These are phyloP conservation scores for Helleia helle DNA, from an alignment of 2,888 invertebrate species.

Conservation along the genomic window DNA sequence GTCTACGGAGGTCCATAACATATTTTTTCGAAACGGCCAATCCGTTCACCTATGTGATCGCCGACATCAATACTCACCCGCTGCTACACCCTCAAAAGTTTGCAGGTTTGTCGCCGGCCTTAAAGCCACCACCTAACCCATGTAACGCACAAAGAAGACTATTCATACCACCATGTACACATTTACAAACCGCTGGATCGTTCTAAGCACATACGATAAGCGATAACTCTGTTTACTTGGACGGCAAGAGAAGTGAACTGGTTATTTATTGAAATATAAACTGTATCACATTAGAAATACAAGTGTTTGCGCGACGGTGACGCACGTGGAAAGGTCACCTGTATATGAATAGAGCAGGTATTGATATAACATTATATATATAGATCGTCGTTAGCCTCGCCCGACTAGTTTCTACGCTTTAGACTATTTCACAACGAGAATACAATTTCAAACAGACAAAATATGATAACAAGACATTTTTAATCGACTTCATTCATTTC, in stretches of 20 bases:
- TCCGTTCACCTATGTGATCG: no score
- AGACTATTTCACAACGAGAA: background rate
- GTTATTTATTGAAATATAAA: background rate
- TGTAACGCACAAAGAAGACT: no score
- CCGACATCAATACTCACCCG: no score
- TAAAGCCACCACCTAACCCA: no score
- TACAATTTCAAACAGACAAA: background rate
- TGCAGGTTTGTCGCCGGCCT: no score
- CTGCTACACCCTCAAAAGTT: no score
- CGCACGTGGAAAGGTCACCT: constrained; percentile 4
- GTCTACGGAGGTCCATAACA: no score
- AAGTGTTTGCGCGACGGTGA: background rate
- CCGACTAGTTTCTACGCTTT: constrained; percentile 2
- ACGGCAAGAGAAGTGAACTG: background rate
- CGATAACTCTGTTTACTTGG: constrained; percentile 2
- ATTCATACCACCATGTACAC: no score
- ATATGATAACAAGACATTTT: no score
- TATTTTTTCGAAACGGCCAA: no score
- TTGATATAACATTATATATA: constrained; percentile 1
- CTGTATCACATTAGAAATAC: background rate
- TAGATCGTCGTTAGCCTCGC: constrained; percentile 1
- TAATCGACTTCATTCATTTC: no score
- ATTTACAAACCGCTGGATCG: no score
- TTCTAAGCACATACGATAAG: background rate
- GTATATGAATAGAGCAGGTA: constrained; percentile 7